Conservation (phyloP, 2,888 invertebrate species). For the Dolomedes plantarius region DNA sequence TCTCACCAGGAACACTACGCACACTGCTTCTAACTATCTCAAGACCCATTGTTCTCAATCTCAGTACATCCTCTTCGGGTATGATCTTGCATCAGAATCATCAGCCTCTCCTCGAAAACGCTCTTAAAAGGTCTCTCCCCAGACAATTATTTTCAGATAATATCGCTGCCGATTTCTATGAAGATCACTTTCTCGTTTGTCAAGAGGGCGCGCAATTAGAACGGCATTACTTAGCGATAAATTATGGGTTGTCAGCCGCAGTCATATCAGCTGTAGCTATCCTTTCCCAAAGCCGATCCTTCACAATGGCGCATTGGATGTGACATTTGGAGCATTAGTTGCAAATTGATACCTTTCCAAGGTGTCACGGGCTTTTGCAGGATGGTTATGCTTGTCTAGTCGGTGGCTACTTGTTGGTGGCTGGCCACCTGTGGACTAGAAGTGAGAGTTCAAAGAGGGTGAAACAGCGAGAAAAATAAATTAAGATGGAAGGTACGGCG, state of each 20-base stretch:
- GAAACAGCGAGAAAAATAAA: too few relatives aligned
- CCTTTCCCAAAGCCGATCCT: conserved; percentile 35
- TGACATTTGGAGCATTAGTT: conserved; percentile 49
- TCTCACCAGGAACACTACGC: background rate
- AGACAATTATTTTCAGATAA: conserved; percentile 64
- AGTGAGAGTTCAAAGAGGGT: background rate
- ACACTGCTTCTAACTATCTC: background rate
- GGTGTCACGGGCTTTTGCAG: conserved; percentile 33
- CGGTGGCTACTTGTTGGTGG: background rate
- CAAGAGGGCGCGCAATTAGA: conserved; percentile 46
- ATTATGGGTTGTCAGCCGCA: conserved; percentile 62
- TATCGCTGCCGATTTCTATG: conserved; percentile 45
- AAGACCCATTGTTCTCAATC: background rate
- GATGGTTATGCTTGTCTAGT: background rate
- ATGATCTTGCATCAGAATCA: background rate
- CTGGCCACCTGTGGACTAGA: background rate
- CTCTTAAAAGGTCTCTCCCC: conserved; percentile 46
- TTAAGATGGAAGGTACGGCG: too few relatives aligned
- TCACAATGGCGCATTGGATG: conserved; percentile 44
- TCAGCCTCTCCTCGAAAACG: background rate
- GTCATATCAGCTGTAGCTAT: conserved; percentile 23
- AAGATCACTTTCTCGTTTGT: conserved; percentile 68
- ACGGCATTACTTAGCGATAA: conserved; percentile 66
- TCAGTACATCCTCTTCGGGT: background rate
- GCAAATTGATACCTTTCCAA: conserved; percentile 65